Evolutionary conservation across 2,113 vertebrate genomes (phyloP).

Genomic region (human): DNA sequence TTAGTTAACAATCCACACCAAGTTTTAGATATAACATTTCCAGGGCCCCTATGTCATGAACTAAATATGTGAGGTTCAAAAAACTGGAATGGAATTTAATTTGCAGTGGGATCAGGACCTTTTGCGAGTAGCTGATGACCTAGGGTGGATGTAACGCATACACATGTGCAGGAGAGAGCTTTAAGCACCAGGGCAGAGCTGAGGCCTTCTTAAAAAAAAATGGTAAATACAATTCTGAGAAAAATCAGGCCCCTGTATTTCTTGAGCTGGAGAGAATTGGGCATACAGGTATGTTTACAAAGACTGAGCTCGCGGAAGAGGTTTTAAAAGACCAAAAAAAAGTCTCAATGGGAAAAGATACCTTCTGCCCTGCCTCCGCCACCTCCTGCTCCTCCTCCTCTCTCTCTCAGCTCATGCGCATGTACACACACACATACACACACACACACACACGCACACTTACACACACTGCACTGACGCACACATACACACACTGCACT

Average conservation of each 20-base stretch:
- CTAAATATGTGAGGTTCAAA: slow-evolving; percentile 82
- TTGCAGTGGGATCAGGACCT: slow-evolving; percentile 60
- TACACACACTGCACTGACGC: not conserved
- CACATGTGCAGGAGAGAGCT: not conserved
- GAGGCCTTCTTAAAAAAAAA: not conserved
- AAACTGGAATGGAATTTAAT: slow-evolving; percentile 77
- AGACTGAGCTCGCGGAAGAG: not conserved
- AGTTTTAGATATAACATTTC: slow-evolving; percentile 77
- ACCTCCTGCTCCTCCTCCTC: fast-evolving
- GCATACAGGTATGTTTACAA: slow-evolving; percentile 28
- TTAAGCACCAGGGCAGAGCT: not conserved
- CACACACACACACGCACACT: not conserved
- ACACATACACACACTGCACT: not conserved
- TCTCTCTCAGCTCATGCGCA: not conserved
- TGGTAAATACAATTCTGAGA: slow-evolving; percentile 43
- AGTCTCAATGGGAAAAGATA: not conserved
- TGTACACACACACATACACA: not conserved
- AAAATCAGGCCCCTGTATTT: slow-evolving; percentile 23
- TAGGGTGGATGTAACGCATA: not conserved
- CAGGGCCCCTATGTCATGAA: slow-evolving; percentile 81
- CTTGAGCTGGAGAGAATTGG: not conserved
- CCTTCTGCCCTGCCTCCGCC: not conserved
- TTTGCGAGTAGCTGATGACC: not conserved
- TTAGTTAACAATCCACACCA: slow-evolving; percentile 75
- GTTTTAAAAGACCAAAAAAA: not conserved